phyloP scores from a whole-genome alignment of 2,888 invertebrate genomes.

The Pediacus dermestoides region DNA sequence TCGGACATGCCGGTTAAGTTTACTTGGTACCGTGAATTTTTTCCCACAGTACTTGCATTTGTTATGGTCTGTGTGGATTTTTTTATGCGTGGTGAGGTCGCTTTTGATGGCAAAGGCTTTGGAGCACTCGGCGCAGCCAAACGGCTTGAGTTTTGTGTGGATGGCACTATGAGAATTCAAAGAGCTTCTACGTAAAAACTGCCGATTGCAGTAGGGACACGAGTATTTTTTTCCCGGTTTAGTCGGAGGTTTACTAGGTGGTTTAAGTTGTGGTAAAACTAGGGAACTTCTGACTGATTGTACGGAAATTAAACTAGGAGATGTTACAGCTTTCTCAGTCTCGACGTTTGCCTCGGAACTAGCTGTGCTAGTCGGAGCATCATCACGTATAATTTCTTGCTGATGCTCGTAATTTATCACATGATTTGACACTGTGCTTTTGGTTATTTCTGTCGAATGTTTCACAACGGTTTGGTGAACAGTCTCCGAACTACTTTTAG shows the following conservation, averaged over 20 bases:
- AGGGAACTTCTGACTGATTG: no score
- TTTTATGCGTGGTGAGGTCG: constrained; percentile 44
- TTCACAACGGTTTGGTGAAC: no score
- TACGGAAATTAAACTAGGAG: no score
- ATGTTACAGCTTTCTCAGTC: no score
- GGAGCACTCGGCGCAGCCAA: constrained; percentile 42
- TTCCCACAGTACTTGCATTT: constrained; percentile 45
- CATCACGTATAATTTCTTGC: no score
- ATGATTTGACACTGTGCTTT: no score
- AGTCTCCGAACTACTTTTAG: no score
- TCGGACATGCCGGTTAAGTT: constrained; percentile 44
- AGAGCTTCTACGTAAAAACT: constrained; percentile 40
- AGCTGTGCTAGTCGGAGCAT: no score
- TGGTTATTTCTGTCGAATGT: no score
- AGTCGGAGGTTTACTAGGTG: constrained; percentile 13
- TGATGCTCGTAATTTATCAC: no score
- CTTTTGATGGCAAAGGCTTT: constrained; percentile 45
- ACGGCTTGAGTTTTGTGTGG: constrained; percentile 43
- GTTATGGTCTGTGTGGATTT: constrained; percentile 42
- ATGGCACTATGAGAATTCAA: constrained; percentile 44
- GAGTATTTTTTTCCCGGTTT: constrained; percentile 30
- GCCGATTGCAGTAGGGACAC: constrained; percentile 43
- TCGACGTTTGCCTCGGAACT: no score
- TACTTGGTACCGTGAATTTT: constrained; percentile 44
- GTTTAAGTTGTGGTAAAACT: no score